Base-by-base conservation (phyloP, 1,140 invertebrate species). In the Trialeurodes vaporariorum region DNA sequence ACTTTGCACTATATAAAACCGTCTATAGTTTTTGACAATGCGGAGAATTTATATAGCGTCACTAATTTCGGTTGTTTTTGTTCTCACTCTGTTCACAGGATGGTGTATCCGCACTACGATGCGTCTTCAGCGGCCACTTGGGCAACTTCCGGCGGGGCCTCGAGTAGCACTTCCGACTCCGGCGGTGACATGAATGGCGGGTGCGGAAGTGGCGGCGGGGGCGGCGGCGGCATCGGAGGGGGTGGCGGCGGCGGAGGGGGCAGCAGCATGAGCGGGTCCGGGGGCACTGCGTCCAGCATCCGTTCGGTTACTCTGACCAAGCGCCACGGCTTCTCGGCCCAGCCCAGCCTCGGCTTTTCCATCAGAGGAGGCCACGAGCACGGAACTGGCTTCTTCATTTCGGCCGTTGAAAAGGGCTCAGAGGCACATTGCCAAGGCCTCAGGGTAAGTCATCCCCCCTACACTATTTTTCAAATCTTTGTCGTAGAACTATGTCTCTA, bases 321-420 rank as follows among this genome's bases (percentile, higher is more conserved):
- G 17, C 58, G 61, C n/a, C n/a, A 22, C 40, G 40, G 64, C 2
- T 59, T 24, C 11, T 62, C 34, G 21, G 25, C 27, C 23, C 67
- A 66, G 27, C 60, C n/a, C 9, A 27, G 34, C 22, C 65, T 93
- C 68, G 93, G 93, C 0, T 96, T 96, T 79, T 89, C 91, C 2
- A 82, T 96, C n/a, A 83, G 93, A 1, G 93, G 93, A 66, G 94
- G 94, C 1, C 82, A 87, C 65, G 94, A 97, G 77, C 92, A 95
- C 79, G 90, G 91, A 13, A 92, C 92, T 0, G 94, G 94, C 26
- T 91, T 96, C 79, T 97, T 93, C 80, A 88, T 97, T 34, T 94
- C 92, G 13, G 86, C 90, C 71, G 88, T 98, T 2, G 89, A 93
- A 22, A 61, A 61, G 5, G 60, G 60, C 22, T 25, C 60, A 5